Percentiles rank a stretch among this genome's conserved stretches.
Evolutionary conservation across 2,888 invertebrate genomes (phyloP).

Genomic region (Cerastis rubricosa): DNA sequence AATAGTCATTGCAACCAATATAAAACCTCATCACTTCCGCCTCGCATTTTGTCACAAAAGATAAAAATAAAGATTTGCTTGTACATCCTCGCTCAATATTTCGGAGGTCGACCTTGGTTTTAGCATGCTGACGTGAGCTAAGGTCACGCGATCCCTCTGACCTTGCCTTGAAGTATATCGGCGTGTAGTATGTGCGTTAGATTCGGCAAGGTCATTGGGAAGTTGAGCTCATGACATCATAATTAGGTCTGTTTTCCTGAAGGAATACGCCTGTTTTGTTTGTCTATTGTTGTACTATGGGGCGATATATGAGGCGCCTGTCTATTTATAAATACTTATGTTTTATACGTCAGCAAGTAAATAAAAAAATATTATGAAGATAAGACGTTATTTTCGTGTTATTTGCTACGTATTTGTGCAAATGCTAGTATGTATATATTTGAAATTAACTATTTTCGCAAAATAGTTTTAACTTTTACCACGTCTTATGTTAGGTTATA

Average conservation of each 20-base stretch:
- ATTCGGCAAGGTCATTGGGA: constrained; percentile 8
- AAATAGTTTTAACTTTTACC: no score
- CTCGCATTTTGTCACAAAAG: constrained; percentile 17
- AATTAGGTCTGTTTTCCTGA: background rate
- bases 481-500: background rate
- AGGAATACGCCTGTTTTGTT: background rate
- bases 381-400: no score
- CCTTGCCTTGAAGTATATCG: constrained; percentile 29
- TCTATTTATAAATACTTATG: background rate
- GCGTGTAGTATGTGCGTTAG: constrained; percentile 21
- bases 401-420: background rate
- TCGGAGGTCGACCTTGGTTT: constrained; percentile 19
- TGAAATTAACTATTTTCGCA: no score
- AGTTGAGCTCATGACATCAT: background rate
- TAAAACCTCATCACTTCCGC: constrained; percentile 6
- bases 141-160: constrained; percentile 17
- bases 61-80: constrained; percentile 22
- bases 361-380: no score
- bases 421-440: background rate
- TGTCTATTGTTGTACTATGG: background rate
- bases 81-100: constrained; percentile 6
- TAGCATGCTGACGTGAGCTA: constrained; percentile 6
- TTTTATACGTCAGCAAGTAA: background rate
- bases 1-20: background rate
- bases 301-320: background rate